These are phyloP conservation scores for Brachyptera putata DNA, from an alignment of 2,888 invertebrate species.

Conservation along the genomic window DNA sequence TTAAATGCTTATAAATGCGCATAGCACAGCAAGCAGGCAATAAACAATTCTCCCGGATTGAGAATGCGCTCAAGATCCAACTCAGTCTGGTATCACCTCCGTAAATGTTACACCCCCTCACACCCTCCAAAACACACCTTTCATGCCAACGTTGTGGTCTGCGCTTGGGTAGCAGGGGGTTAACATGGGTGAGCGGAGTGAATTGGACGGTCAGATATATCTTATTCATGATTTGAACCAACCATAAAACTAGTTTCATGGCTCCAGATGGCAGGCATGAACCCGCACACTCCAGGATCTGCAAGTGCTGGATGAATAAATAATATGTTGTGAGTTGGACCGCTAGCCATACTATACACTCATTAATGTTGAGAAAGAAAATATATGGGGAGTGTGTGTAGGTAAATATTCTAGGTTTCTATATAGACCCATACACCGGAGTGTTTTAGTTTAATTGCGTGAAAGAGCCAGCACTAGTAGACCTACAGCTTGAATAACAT, in stretches of 20 bases:
- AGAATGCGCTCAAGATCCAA: not conserved
- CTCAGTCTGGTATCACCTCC: too few species aligned
- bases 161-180: not conserved
- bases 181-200: constrained; percentile 16
- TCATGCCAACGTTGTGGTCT: not conserved
- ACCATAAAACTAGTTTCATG: constrained; percentile 17
- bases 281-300: too few species aligned
- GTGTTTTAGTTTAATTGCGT: too few species aligned
- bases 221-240: constrained; percentile 28
- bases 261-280: too few species aligned
- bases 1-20: constrained; percentile 3
- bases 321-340: too few species aligned
- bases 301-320: too few species aligned
- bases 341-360: too few species aligned
- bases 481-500: too few species aligned
- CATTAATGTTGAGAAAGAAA: constrained; percentile 11
- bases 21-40: not conserved
- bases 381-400: too few species aligned
- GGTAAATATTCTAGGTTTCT: too few species aligned
- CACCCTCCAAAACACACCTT: not conserved
- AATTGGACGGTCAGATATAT: constrained; percentile 23
- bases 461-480: too few species aligned
- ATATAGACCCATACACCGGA: too few species aligned
- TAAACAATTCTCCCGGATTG: not conserved
- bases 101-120: not conserved